A percentile compares a stretch with the other conserved stretches of the same genome.
Conservation (phyloP, 2,888 invertebrate genomes). For the Portevinia maculata region DNA sequence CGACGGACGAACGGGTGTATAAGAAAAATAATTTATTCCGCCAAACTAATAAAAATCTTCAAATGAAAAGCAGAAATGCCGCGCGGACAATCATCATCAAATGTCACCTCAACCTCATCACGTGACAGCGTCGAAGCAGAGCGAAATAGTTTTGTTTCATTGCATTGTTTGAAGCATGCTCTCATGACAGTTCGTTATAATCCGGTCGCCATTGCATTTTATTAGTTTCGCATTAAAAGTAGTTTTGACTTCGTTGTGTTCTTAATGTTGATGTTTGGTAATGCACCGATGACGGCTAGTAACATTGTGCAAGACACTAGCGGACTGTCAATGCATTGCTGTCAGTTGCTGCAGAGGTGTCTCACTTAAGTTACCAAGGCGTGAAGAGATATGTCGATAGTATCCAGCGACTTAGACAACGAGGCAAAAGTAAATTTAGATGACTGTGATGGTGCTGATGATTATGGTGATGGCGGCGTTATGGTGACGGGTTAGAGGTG, state of each 20-base stretch:
- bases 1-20: constrained; percentile 3
- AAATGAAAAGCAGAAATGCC: constrained; percentile 64
- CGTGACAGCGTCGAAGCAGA: constrained; percentile 54
- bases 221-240: constrained; percentile 38
- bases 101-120: constrained; percentile 71
- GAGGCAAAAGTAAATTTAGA: constrained; percentile 5
- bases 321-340: constrained; percentile 18
- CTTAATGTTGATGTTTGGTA: constrained; percentile 39
- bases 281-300: constrained; percentile 30
- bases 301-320: constrained; percentile 6
- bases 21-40: constrained; percentile 65
- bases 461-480: constrained; percentile 26
- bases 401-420: constrained; percentile 4
- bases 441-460: constrained; percentile 34
- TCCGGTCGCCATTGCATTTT: constrained; percentile 40
- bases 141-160: constrained; percentile 13
- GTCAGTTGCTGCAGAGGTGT: constrained; percentile 37
- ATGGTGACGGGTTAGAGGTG: constrained; percentile 56
- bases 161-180: constrained; percentile 19
- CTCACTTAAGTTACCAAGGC: constrained; percentile 19
- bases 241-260: constrained; percentile 13
- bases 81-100: constrained; percentile 69
- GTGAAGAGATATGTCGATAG: constrained; percentile 39
- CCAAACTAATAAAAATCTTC: constrained; percentile 69
- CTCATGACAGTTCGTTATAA: constrained; percentile 53